A percentile compares a stretch with the other conserved stretches of the same genome.
Evolutionary conservation across 2,797 vertebrate species (phyloP).

Genomic region (Buceros bicornis): DNA sequence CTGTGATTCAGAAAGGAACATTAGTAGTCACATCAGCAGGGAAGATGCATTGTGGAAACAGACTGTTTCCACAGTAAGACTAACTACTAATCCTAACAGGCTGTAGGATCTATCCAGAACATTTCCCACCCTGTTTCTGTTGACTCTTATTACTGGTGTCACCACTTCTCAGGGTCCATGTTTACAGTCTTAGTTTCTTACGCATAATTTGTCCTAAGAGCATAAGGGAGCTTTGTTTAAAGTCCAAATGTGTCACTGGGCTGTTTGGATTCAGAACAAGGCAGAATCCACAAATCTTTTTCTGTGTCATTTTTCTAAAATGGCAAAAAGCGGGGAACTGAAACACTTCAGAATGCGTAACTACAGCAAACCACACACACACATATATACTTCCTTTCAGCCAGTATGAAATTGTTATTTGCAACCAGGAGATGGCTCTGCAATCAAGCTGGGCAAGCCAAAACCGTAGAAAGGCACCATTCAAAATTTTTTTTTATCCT

Average conservation of each 20-base stretch:
- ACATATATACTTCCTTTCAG: not conserved
- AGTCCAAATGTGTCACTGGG: not conserved
- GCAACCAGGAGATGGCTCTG: constrained; percentile 70
- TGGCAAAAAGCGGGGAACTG: not conserved
- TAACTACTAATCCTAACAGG: too few relatives aligned
- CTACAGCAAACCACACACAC: not conserved
- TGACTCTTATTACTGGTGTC: not conserved
- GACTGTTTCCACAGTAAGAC: not conserved
- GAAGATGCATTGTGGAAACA: not conserved
- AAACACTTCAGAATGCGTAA: not conserved
- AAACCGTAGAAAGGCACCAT: not conserved
- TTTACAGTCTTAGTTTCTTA: not conserved
- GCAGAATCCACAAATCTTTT: not conserved
- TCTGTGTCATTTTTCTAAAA: not conserved
- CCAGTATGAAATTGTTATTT: constrained; percentile 27
- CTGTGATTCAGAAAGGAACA: not conserved
- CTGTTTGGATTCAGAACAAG: not conserved
- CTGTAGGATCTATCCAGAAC: not conserved
- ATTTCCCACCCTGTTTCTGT: not conserved
- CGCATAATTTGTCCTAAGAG: not conserved
- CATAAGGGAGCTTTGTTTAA: not conserved
- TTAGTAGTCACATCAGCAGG: not conserved
- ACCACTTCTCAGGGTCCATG: not conserved
- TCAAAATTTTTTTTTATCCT: not conserved
- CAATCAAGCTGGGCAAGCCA: constrained; percentile 50